These are phyloP conservation scores for Halictus quadricinctus DNA, from an alignment of 2,888 invertebrate species.

Conservation along the genomic window DNA sequence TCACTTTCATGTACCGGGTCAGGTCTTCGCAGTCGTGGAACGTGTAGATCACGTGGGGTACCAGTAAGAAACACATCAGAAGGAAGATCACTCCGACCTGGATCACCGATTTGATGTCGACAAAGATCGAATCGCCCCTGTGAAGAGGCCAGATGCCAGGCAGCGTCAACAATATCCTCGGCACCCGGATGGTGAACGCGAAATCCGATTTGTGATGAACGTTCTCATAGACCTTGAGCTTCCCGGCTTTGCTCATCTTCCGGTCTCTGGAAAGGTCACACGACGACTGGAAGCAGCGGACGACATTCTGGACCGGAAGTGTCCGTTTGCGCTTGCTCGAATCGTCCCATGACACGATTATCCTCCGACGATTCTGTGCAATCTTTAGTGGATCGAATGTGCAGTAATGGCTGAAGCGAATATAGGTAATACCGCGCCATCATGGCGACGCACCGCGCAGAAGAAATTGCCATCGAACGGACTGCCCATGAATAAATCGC, in stretches of 20 bases:
- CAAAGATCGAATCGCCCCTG: conserved; percentile 63
- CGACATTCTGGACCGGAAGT: not conserved
- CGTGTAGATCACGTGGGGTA: conserved; percentile 76
- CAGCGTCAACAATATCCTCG: conserved; percentile 72
- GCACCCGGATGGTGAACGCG: conserved; percentile 72
- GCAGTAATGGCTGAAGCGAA: not conserved
- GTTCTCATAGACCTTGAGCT: conserved; percentile 49
- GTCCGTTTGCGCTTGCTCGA: conserved; percentile 44
- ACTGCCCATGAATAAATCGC: conserved; percentile 18
- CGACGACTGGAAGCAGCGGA: not conserved
- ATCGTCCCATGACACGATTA: conserved; percentile 20
- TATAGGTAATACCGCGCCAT: not conserved
- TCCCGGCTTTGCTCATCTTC: not conserved
- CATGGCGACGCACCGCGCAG: not conserved
- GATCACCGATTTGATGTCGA: conserved; percentile 56
- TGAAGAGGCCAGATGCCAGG: conserved; percentile 78
- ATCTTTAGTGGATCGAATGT: not conserved
- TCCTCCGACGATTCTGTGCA: not conserved
- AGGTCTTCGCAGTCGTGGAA: conserved; percentile 77
- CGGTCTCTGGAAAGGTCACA: not conserved
- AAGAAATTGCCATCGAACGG: not conserved
- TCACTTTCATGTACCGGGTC: conserved; percentile 75
- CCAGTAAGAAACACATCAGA: conserved; percentile 75
- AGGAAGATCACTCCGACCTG: conserved; percentile 71
- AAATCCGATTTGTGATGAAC: conserved; percentile 68